A percentile compares a stretch with the other conserved stretches of the same genome.
These are phyloP conservation scores for Atherinomorus stipes DNA, from an alignment of 2,113 vertebrate genomes.

Conservation along the genomic window DNA sequence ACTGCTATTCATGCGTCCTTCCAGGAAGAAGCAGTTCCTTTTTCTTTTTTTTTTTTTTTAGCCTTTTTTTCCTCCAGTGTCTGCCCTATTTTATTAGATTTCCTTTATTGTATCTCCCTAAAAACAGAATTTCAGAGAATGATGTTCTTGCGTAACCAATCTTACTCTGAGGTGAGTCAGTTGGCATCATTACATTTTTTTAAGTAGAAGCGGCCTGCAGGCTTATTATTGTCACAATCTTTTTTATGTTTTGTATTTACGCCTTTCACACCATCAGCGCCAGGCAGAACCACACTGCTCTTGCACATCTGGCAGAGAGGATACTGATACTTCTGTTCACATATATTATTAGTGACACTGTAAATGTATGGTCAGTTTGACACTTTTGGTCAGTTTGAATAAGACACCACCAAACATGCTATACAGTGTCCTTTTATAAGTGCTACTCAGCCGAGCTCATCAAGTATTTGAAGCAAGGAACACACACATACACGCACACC, in stretches of 20 bases:
- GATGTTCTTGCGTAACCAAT: slow-evolving; percentile 48
- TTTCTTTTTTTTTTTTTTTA: slow-evolving; percentile 2
- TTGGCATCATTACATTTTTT: slow-evolving; percentile 57
- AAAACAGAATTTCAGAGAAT: slow-evolving; percentile 32
- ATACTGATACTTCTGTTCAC: slow-evolving; percentile 66
- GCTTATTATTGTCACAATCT: slow-evolving; percentile 19
- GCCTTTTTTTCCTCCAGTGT: slow-evolving; percentile 32
- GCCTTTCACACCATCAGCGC: slow-evolving; percentile 44
- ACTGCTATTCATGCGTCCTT: slow-evolving; percentile 42
- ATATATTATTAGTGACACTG: slow-evolving; percentile 63
- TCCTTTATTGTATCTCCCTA: slow-evolving; percentile 18
- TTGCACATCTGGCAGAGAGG: slow-evolving; percentile 54
- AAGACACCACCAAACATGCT: slow-evolving; percentile 74
- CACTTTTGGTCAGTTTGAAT: slow-evolving; percentile 71
- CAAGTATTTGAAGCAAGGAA: slow-evolving; percentile 78
- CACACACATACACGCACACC: slow-evolving; percentile 55
- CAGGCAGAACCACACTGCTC: slow-evolving; percentile 51
- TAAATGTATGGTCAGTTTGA: slow-evolving; percentile 36
- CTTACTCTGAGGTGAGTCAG: slow-evolving; percentile 33
- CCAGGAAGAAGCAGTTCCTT: slow-evolving; percentile 34
- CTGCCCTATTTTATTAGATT: slow-evolving; percentile 11
- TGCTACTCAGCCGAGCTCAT: slow-evolving; percentile 72
- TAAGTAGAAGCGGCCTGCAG: slow-evolving; percentile 52
- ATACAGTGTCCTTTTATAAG: slow-evolving; percentile 68
- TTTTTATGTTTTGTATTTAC: slow-evolving; percentile 20